Conservation (phyloP, 2,797 vertebrate species). For the Clarias laeviceps region DNA sequence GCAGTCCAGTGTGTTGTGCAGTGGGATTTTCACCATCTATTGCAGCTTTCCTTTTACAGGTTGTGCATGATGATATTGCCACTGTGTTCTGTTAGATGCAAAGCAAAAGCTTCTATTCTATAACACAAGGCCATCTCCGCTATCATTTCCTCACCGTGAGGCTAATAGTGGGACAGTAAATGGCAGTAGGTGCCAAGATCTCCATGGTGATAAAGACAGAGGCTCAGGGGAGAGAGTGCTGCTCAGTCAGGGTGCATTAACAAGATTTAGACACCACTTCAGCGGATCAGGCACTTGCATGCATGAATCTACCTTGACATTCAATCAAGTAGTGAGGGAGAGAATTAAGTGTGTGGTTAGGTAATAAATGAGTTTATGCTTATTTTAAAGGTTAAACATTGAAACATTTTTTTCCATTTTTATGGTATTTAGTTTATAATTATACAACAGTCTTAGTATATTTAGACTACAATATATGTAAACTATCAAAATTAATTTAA, state of each 20-base stretch:
- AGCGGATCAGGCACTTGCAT: conserved; percentile 65
- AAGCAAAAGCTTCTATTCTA: conserved; percentile 36
- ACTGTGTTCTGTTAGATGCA: conserved; percentile 15
- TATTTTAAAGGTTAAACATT: conserved; percentile 29
- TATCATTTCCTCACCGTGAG: conserved; percentile 42
- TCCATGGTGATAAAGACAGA: conserved; percentile 61
- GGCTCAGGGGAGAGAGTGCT: conserved; percentile 57
- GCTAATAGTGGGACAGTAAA: conserved; percentile 52
- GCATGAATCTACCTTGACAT: conserved; percentile 64
- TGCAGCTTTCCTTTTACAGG: conserved; percentile 23
- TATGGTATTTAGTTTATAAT: conserved; percentile 24
- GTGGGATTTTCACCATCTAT: conserved; percentile 10
- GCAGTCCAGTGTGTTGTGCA: neutral
- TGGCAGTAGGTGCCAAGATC: conserved; percentile 62
- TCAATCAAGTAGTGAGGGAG: conserved; percentile 26
- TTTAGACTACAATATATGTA: neutral
- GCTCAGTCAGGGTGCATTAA: conserved; percentile 61
- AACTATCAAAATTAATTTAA: conserved; percentile 20
- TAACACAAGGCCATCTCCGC: conserved; percentile 32
- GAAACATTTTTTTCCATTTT: conserved; percentile 1
- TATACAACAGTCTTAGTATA: conserved; percentile 16
- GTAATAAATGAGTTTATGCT: conserved; percentile 37
- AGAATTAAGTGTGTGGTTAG: conserved; percentile 32
- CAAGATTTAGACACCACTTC: conserved; percentile 62
- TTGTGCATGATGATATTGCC: conserved; percentile 17